Conservation (phyloP, 2,888 invertebrate species). For the Sympetrum striolatum region DNA sequence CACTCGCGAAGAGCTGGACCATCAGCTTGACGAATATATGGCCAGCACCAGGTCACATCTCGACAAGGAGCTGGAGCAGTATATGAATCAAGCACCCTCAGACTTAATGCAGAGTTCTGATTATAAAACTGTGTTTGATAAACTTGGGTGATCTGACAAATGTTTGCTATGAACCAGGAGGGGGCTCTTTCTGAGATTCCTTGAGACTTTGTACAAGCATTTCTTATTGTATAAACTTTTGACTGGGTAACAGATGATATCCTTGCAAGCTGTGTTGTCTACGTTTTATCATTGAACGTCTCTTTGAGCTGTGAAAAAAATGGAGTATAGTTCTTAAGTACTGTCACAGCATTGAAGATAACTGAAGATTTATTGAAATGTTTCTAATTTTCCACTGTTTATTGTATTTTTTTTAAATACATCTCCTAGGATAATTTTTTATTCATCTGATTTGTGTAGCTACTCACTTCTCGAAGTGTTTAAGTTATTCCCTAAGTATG, state of each 20-base stretch:
- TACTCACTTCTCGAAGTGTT: not conserved
- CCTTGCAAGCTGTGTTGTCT: not conserved
- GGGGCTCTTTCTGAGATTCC: not conserved
- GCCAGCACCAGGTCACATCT: constrained; percentile 67
- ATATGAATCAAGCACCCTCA: constrained; percentile 58
- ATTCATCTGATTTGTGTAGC: not conserved
- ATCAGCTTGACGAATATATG: constrained; percentile 77
- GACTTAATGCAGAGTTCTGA: not conserved
- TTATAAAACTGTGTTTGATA: not conserved
- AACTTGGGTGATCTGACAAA: not conserved
- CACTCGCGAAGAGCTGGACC: constrained; percentile 70
- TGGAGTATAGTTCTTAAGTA: not conserved
- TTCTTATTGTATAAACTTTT: not conserved
- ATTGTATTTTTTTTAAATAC: not conserved
- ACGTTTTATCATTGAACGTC: not conserved
- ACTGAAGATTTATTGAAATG: not conserved
- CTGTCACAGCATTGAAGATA: not conserved
- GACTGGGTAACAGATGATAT: not conserved
- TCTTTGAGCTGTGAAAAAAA: not conserved
- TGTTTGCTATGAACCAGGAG: not conserved
- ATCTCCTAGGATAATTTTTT: not conserved
- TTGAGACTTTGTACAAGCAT: not conserved
- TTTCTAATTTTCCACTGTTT: too few species aligned
- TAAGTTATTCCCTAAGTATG: too few species aligned
- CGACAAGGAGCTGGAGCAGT: constrained; percentile 66